These are phyloP conservation scores for Eulithis prunata DNA, from an alignment of 2,888 invertebrate genomes.

Conservation along the genomic window DNA sequence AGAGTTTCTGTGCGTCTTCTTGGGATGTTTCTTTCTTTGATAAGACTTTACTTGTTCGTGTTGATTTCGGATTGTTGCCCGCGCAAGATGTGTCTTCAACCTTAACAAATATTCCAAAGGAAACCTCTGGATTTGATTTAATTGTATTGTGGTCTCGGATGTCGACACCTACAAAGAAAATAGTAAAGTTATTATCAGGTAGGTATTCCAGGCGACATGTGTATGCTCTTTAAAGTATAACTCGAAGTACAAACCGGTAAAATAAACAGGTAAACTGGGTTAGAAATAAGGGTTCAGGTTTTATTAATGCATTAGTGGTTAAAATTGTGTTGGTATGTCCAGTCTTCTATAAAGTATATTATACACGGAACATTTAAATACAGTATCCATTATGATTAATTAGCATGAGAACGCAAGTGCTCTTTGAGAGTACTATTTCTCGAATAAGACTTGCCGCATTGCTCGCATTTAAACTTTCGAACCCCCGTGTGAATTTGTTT, in stretches of 20 bases:
- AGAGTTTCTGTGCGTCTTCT: neutral
- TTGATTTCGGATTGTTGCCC: neutral
- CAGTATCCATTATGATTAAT: too few species aligned
- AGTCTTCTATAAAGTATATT: too few species aligned
- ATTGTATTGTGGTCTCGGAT: conserved; percentile 11
- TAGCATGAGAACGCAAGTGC: conserved; percentile 27
- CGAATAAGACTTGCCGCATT: conserved; percentile 24
- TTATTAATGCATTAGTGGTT: too few species aligned
- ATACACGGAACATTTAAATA: too few species aligned
- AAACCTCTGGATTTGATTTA: conserved; percentile 13
- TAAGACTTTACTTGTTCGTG: neutral
- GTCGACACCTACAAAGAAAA: conserved; percentile 31
- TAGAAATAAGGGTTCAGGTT: too few species aligned
- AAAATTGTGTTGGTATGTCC: too few species aligned
- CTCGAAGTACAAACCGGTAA: too few species aligned
- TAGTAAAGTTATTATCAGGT: conserved; percentile 14
- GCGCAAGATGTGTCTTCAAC: conserved; percentile 5
- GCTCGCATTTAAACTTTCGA: too few species aligned
- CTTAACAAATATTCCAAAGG: neutral
- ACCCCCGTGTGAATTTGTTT: conserved; percentile 22
- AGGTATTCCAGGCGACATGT: neutral
- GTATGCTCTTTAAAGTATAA: neutral
- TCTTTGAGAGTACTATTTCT: conserved; percentile 29
- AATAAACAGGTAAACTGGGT: too few species aligned
- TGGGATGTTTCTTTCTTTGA: conserved; percentile 2